Conservation (phyloP, 2,797 vertebrate genomes). For the Anomalospiza imberbis region DNA sequence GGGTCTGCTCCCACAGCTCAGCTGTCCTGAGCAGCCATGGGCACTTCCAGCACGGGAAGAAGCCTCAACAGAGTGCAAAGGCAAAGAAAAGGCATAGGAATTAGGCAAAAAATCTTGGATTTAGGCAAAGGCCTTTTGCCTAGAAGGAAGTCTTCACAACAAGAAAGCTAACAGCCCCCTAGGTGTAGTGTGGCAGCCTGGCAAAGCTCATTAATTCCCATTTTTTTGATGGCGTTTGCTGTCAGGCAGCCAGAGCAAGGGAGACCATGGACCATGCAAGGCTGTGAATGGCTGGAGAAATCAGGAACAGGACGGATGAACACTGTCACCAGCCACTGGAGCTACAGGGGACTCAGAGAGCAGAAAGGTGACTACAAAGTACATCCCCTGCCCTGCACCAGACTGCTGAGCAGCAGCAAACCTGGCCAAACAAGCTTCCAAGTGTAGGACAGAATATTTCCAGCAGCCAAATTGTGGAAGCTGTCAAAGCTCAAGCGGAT, state of each 20-base stretch:
- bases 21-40: background rate
- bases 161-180: background rate
- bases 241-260: background rate
- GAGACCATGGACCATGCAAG: fast-evolving
- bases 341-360: background rate
- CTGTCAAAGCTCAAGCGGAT: background rate
- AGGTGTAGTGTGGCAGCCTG: background rate
- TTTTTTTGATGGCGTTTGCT: background rate
- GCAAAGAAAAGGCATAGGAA: background rate
- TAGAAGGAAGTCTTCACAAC: background rate
- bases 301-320: background rate
- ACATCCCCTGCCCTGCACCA: background rate
- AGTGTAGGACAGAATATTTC: background rate
- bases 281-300: background rate
- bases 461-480: background rate
- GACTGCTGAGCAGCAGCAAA: background rate
- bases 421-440: background rate
- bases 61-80: background rate
- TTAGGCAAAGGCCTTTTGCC: background rate
- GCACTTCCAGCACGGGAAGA: background rate
- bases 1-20: background rate
- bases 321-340: background rate
- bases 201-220: background rate
- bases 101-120: background rate
- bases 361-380: background rate